These are phyloP conservation scores for Oryzias javanicus DNA, from an alignment of 2,113 vertebrate species.

Conservation along the genomic window DNA sequence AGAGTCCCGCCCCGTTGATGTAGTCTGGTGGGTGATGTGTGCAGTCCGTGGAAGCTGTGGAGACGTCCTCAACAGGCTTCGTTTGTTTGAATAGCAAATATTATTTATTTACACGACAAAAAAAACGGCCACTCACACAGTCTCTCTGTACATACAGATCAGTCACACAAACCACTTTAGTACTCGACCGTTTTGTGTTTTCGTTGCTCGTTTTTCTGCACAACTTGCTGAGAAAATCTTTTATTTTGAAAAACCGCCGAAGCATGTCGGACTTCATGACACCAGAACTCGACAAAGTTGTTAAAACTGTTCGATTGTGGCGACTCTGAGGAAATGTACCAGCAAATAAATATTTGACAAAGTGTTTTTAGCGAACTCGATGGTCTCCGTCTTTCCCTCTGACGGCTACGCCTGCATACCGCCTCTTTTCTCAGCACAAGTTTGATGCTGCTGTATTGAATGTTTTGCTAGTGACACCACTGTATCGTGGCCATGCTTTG, in stretches of 20 bases:
- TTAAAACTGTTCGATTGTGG: not conserved
- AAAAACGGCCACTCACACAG: constrained; percentile 48
- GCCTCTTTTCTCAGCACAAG: constrained; percentile 41
- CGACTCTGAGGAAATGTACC: constrained; percentile 41
- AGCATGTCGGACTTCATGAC: constrained; percentile 41
- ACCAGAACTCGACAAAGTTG: constrained; percentile 7
- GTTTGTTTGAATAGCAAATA: constrained; percentile 62
- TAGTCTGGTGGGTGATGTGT: constrained; percentile 38
- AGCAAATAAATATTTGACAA: constrained; percentile 37
- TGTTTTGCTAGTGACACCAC: constrained; percentile 65
- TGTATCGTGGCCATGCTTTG: constrained; percentile 59
- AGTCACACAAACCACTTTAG: constrained; percentile 62
- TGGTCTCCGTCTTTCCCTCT: constrained; percentile 51
- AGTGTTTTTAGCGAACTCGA: constrained; percentile 35
- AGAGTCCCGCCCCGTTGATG: constrained; percentile 44
- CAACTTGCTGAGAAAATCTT: constrained; percentile 43
- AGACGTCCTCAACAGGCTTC: constrained; percentile 24
- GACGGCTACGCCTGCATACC: constrained; percentile 20
- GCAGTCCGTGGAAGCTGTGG: constrained; percentile 29
- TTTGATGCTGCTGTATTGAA: constrained; percentile 57
- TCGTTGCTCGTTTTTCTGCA: constrained; percentile 52
- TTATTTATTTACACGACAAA: constrained; percentile 63
- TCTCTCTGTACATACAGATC: constrained; percentile 59
- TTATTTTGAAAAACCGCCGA: constrained; percentile 26
- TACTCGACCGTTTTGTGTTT: constrained; percentile 57